Base-by-base conservation (phyloP, 2,888 invertebrate genomes). In the Chymomyza fuscimana region DNA sequence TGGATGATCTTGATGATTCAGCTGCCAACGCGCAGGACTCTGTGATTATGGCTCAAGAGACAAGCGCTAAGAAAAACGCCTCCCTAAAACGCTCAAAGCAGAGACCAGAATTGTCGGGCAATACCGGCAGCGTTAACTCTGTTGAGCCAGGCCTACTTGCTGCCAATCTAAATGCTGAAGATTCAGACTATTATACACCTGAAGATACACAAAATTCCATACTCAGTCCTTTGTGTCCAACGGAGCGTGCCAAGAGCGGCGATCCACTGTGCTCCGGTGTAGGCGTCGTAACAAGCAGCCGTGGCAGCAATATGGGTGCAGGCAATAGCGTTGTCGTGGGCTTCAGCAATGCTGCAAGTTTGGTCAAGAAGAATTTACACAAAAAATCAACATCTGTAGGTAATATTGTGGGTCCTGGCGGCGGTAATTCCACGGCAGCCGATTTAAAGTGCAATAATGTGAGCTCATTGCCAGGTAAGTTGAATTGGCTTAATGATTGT, bases 101-200 rank as follows among this genome's bases (percentile, higher is more conserved):
- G 32, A 29, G 69, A 46, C 69, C 80, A 0, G 83, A 77, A 9
- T 63, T 77, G 5, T 62, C 70, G 5, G 77, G 76, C 51, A 50
- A 36, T 5, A 69, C 67, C 3, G 67, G 72, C 19, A 56, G 68
- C 2, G 70, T 67, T 54, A 66, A 73, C 7, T 40, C 63, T 9
- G 78, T 36, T 15, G 75, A 70, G 25, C 69, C 60, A 6, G 68
- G 66, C n/a, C 65, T 74, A 32, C 71, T 74, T 56, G 52, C 74
- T 62, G 70, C 75, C 22, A 85, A 64, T 51, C 70, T 67, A 12
- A 88, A 89, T 80, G 94, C 93, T 76, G 95, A 95, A 75, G 96
- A 96, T 92, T 95, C 95, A 50, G 96, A 96, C 92, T 95, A 95
- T 92, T 96, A 95, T 92, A 95, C 96, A 52, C 95, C 95, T 32